Evolutionary conservation across 35 echinoderm and acorn worm species (phyloP).

Genomic region (Stichopus chloronotus): DNA sequence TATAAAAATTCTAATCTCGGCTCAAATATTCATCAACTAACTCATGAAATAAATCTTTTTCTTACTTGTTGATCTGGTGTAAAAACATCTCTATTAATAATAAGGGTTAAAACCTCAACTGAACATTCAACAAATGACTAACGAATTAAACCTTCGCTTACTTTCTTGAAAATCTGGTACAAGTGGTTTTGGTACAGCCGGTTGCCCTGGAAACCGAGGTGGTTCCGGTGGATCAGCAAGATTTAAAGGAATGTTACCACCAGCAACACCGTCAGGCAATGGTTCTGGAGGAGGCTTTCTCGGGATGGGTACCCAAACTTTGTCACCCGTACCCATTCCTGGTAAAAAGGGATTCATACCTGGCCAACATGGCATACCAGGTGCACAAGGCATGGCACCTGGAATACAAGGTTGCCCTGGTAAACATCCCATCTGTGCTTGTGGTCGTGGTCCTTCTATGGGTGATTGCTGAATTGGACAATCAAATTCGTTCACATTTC

Average conservation of each 20-base stretch:
- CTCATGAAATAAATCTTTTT: too few species aligned
- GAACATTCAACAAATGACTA: too few species aligned
- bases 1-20: too few species aligned
- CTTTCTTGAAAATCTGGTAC: background rate
- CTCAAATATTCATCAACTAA: too few species aligned
- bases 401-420: background rate
- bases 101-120: too few species aligned
- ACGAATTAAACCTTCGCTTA: background rate
- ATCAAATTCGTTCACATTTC: conserved; percentile 42
- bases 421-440: background rate
- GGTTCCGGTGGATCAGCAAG: background rate
- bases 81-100: too few species aligned
- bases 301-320: conserved; percentile 28
- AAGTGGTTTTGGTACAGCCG: background rate
- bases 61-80: too few species aligned
- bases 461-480: conserved; percentile 4
- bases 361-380: conserved; percentile 17
- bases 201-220: background rate
- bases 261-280: conserved; percentile 36
- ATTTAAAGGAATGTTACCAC: conserved; percentile 16
- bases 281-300: background rate
- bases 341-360: background rate
- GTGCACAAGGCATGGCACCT: background rate
- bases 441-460: background rate
- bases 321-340: background rate